Conservation (phyloP, 2,888 invertebrate species). For the Sphaeridia pumilis region DNA sequence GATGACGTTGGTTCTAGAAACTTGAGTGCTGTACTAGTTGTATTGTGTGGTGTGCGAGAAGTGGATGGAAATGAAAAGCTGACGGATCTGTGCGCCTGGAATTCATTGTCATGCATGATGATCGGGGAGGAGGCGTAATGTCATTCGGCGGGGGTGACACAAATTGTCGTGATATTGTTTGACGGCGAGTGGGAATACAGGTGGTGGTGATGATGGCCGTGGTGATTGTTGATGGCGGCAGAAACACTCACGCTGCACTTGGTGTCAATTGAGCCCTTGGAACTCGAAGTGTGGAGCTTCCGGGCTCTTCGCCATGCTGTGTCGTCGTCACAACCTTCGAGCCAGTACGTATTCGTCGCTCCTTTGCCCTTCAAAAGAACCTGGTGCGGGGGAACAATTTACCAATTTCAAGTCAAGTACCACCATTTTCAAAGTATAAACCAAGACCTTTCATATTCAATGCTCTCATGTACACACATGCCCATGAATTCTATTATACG, state of each 20-base stretch:
- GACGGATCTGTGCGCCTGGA: not conserved
- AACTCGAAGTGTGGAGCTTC: constrained; percentile 23
- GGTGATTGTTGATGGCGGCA: constrained; percentile 16
- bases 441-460: too few relatives aligned
- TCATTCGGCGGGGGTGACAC: constrained; percentile 35
- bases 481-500: too few relatives aligned
- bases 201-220: constrained; percentile 13
- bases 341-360: constrained; percentile 67
- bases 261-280: constrained; percentile 33
- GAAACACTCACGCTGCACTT: constrained; percentile 30
- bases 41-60: not conserved
- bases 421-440: too few relatives aligned
- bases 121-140: constrained; percentile 3
- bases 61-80: constrained; percentile 1
- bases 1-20: not conserved
- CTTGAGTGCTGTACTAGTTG: too few relatives aligned
- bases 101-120: constrained; percentile 1
- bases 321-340: constrained; percentile 58
- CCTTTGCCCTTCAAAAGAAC: constrained; percentile 75
- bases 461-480: too few relatives aligned
- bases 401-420: too few relatives aligned
- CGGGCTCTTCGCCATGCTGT: constrained; percentile 30
- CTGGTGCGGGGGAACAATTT: constrained; percentile 8
- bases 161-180: constrained; percentile 35
- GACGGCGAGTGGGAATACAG: constrained; percentile 33